A percentile compares a stretch with the other conserved stretches of the same genome.
phyloP scores from a whole-genome alignment of 2,113 vertebrate genomes.

The Eptesicus fuscus region DNA sequence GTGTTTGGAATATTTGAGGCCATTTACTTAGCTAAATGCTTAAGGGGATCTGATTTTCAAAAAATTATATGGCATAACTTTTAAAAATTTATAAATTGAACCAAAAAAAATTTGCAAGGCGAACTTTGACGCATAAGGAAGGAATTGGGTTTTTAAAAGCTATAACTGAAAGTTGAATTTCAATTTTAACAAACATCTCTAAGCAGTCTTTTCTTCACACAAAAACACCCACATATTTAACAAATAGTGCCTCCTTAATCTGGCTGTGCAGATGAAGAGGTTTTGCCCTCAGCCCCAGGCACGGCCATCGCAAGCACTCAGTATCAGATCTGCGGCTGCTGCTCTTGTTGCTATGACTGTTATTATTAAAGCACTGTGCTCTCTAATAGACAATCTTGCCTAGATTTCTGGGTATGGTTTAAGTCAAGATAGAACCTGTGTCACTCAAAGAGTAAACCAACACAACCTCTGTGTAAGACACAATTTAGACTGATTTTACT shows the following conservation, averaged over 20 bases:
- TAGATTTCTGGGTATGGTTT: not conserved
- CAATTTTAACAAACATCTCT: not conserved
- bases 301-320: rapidly evolving
- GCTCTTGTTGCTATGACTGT: not conserved
- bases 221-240: not conserved
- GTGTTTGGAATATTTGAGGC: not conserved
- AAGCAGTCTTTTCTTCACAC: not conserved
- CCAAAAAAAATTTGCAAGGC: not conserved
- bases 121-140: not conserved
- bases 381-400: not conserved
- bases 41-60: not conserved
- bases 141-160: not conserved
- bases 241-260: not conserved
- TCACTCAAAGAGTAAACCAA: not conserved
- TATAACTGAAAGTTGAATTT: not conserved
- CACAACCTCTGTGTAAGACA: not conserved
- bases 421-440: not conserved
- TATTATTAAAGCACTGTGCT: not conserved
- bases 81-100: not conserved
- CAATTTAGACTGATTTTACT: not conserved
- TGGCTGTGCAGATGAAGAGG: not conserved
- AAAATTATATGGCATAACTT: not conserved
- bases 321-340: not conserved
- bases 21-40: not conserved
- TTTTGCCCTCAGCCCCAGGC: not conserved